These are phyloP conservation scores for Caenorhabditis uteleia DNA, from an alignment of 2,888 invertebrate genomes.

Conservation along the genomic window DNA sequence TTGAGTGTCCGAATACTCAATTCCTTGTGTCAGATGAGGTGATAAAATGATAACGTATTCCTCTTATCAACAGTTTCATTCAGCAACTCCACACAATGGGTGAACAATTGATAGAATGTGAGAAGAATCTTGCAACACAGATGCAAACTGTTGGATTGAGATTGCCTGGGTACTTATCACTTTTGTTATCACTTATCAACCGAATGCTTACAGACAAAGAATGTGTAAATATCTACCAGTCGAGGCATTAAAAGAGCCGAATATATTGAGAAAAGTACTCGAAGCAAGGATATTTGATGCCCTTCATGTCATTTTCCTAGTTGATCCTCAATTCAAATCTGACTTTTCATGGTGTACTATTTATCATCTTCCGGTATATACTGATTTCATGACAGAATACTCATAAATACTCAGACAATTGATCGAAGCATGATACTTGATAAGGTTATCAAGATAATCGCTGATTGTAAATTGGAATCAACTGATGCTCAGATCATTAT, in stretches of 20 bases:
- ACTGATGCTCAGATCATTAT: constrained; percentile 13
- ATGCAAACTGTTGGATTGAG: constrained; percentile 58
- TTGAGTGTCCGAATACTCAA: constrained; percentile 49
- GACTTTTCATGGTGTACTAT: constrained; percentile 51
- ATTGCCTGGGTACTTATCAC: constrained; percentile 49
- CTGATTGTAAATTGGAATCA: constrained; percentile 33
- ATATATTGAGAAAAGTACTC: constrained; percentile 41
- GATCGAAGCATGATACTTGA: constrained; percentile 9
- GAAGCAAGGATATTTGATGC: constrained; percentile 53
- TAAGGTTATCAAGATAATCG: constrained; percentile 24
- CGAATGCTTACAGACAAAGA: constrained; percentile 44
- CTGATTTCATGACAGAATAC: no score
- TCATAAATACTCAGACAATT: neutral
- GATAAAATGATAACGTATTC: neutral
- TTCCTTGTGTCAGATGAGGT: constrained; percentile 36
- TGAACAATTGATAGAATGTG: constrained; percentile 58
- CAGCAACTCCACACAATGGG: constrained; percentile 52
- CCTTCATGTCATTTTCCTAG: constrained; percentile 49
- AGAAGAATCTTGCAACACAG: constrained; percentile 57
- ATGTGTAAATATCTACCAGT: constrained; percentile 55
- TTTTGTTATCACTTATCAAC: neutral
- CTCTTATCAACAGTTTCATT: neutral
- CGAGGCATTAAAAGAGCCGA: constrained; percentile 56
- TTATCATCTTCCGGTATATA: constrained; percentile 35
- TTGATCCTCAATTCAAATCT: constrained; percentile 41